Percentiles rank a stretch among this genome's conserved stretches.
Evolutionary conservation across 2,113 vertebrate genomes (phyloP).

Genomic region (Pao palembangensis): DNA sequence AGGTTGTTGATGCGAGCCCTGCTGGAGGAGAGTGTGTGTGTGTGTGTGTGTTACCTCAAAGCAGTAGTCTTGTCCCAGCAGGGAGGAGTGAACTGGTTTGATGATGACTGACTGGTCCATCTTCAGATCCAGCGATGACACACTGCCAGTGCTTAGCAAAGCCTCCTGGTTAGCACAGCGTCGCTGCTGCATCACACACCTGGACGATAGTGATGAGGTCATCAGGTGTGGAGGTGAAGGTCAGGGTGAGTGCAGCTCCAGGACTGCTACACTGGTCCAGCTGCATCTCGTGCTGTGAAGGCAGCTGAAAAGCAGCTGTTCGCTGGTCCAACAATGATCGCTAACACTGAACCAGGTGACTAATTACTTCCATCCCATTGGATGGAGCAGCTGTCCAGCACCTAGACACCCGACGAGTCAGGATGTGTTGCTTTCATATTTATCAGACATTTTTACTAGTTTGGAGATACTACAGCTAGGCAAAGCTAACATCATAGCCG

Average conservation of each 20-base stretch:
- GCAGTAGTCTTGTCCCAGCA: conserved; percentile 95
- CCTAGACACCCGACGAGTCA: too few species aligned
- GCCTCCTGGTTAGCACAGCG: conserved; percentile 90
- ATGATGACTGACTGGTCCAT: conserved; percentile 89
- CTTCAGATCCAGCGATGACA: conserved; percentile 86
- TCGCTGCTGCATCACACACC: conserved; percentile 86
- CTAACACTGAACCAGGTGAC: too few species aligned
- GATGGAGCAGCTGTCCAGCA: too few species aligned
- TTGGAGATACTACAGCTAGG: too few species aligned
- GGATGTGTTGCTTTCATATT: too few species aligned
- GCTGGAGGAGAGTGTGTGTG: neutral
- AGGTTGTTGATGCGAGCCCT: too few species aligned
- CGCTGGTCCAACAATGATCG: too few species aligned
- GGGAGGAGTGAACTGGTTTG: conserved; percentile 92
- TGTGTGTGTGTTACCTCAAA: conserved; percentile 82
- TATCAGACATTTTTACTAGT: too few species aligned
- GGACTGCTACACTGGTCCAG: too few species aligned
- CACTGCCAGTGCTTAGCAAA: conserved; percentile 83
- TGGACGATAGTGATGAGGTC: conserved; percentile 42
- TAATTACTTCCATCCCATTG: too few species aligned
- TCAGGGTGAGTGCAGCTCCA: neutral
- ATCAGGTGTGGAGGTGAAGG: neutral
- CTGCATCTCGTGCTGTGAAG: neutral
- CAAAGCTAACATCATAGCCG: too few species aligned
- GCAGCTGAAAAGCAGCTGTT: neutral